Base-by-base conservation (phyloP, 1,140 invertebrate species). In the Asbolus verrucosus region DNA sequence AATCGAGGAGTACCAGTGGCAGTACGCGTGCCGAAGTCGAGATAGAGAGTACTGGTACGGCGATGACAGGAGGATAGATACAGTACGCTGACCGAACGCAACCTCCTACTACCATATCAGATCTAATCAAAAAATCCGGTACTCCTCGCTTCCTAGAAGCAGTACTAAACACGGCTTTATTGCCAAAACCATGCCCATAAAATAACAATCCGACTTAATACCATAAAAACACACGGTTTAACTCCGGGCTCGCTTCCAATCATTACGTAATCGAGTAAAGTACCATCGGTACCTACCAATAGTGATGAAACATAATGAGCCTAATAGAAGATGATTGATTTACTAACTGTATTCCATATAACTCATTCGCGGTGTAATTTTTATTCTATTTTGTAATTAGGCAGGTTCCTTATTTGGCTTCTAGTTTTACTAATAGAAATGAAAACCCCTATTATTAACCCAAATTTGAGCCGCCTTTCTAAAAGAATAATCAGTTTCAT, bases 391-490 rank as follows among this genome's bases (percentile, higher is more conserved):
- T 63, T 33, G 16, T 63, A 19, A 63, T 63, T 63, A 63, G 61
- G 54, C 31, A 31, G 54, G 54, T 24, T 11, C 61, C 61, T 41
- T 38, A 63, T 63, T 63, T 63, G 61, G 61, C 39, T 63, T 21
- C 61, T 39, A 38, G 61, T 38, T 63, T 63, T 63, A 63, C 15
- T 27, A 63, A 63, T 39, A 63, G 39, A 63, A 39, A 63, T 62
- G 61, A 54, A 54, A 54, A 54, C 30, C 61, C 61, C 61, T 63
- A 39, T 63, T 63, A 63, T 63, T 63, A 63, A 39, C 61, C 61
- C 24, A 39, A 59, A 59, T 59, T 59, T 59, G 43, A 59, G 27
- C 18, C 50, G 18, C 61, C 61, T 63, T 63, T 63, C 61, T 63
- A 63, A 39, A 30, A 15, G 15, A 62, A 33, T 62, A 62, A 62